These are phyloP conservation scores for Gorsachius goisagi DNA, from an alignment of 2,113 vertebrate genomes.

Conservation along the genomic window DNA sequence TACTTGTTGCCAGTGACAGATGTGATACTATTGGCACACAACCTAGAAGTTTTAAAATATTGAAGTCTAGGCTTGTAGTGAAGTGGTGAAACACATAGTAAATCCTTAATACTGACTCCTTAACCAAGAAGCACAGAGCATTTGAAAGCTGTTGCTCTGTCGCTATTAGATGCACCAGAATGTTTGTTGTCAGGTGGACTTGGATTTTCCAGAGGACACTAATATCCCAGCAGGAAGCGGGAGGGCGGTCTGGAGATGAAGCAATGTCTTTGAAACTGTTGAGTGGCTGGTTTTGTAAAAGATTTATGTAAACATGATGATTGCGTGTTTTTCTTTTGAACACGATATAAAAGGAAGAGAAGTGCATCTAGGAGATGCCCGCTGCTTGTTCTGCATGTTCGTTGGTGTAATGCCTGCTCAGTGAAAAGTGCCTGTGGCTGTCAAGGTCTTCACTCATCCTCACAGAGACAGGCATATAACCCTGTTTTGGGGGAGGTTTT, in stretches of 20 bases:
- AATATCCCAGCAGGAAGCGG: neutral
- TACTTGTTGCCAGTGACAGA: neutral
- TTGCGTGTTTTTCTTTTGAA: neutral
- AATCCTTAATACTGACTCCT: neutral
- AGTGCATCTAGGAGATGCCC: neutral
- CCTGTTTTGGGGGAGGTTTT: neutral
- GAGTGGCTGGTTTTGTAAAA: neutral
- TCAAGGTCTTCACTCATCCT: neutral
- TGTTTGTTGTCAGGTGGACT: constrained; percentile 2
- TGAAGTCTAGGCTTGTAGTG: neutral
- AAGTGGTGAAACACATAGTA: neutral
- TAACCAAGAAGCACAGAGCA: neutral
- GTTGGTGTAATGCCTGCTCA: neutral
- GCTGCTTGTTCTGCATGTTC: neutral
- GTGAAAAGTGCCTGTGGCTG: neutral
- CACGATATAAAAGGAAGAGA: neutral
- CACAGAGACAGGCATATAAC: neutral
- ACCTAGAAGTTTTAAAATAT: neutral
- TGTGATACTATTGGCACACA: neutral
- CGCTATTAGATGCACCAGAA: neutral
- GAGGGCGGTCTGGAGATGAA: neutral
- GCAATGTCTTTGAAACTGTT: neutral
- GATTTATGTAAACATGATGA: neutral
- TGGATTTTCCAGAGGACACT: constrained; percentile 7
- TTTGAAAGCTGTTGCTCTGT: neutral